A percentile compares a stretch with the other conserved stretches of the same genome.
phyloP scores from a whole-genome alignment of 2,888 invertebrate species.

The Dorcus hopei region DNA sequence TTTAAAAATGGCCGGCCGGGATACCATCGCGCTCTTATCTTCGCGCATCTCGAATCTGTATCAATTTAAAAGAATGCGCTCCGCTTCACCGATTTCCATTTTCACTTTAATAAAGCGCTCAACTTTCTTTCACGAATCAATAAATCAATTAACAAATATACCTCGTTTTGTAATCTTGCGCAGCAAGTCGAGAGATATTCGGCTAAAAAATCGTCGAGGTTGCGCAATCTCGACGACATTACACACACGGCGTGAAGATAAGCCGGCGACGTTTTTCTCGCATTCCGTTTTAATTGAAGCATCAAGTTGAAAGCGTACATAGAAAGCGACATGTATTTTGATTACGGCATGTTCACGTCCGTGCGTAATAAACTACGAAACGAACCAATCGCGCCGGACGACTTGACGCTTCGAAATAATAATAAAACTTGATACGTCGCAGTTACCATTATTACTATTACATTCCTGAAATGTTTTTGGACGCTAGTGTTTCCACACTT shows the following conservation, averaged over 20 bases:
- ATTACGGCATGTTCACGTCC: slow-evolving; percentile 3
- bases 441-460: not conserved
- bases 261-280: not conserved
- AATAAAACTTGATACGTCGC: slow-evolving; percentile 11
- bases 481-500: slow-evolving; percentile 3
- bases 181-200: too few relatives aligned
- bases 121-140: too few relatives aligned
- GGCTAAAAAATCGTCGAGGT: too few relatives aligned
- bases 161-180: too few relatives aligned
- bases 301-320: slow-evolving; percentile 1
- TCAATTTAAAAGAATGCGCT: too few relatives aligned
- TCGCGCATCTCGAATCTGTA: not conserved
- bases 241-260: not conserved
- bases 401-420: slow-evolving; percentile 8
- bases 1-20: not conserved
- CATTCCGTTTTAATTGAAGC: slow-evolving; percentile 1
- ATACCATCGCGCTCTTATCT: not conserved
- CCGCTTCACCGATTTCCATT: too few relatives aligned
- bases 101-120: too few relatives aligned
- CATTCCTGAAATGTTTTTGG: not conserved
- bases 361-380: slow-evolving; percentile 9
- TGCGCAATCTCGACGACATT: too few relatives aligned
- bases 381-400: slow-evolving; percentile 10
- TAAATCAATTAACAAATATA: too few relatives aligned
- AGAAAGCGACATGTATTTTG: slow-evolving; percentile 6